A percentile compares a stretch with the other conserved stretches of the same genome.
Conservation (phyloP, 2,888 invertebrate species). For the Dicycla oo region DNA sequence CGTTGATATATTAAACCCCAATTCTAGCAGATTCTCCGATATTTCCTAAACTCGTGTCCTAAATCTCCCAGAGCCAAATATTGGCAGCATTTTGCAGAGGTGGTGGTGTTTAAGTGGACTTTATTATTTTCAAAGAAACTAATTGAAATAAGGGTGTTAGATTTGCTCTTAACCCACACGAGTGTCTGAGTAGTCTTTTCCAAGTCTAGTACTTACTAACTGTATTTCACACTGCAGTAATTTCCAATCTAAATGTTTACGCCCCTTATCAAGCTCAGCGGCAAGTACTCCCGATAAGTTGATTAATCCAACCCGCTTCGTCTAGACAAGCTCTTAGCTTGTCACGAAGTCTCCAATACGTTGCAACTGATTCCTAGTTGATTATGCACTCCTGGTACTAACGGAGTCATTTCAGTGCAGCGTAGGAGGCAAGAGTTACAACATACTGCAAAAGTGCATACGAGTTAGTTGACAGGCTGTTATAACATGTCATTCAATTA, state of each 20-base stretch:
- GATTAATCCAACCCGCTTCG: constrained; percentile 35
- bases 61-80: neutral
- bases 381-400: constrained; percentile 53
- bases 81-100: neutral
- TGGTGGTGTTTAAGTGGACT: too few species aligned
- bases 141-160: neutral
- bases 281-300: constrained; percentile 40
- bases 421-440: constrained; percentile 45
- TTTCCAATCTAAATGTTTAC: constrained; percentile 51
- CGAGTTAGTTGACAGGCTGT: constrained; percentile 26
- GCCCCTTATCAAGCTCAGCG: constrained; percentile 42
- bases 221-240: constrained; percentile 40
- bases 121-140: neutral
- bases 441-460: constrained; percentile 39
- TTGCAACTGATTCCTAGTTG: constrained; percentile 44
- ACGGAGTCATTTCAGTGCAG: constrained; percentile 20
- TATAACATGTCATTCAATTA: constrained; percentile 37
- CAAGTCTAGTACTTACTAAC: constrained; percentile 6
- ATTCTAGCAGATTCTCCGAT: neutral
- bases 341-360: constrained; percentile 43
- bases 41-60: neutral
- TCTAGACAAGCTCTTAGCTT: constrained; percentile 46
- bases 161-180: neutral
- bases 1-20: neutral
- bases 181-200: neutral